These are phyloP conservation scores for Aethes cnicana DNA, from an alignment of 2,888 invertebrate species.

Conservation along the genomic window DNA sequence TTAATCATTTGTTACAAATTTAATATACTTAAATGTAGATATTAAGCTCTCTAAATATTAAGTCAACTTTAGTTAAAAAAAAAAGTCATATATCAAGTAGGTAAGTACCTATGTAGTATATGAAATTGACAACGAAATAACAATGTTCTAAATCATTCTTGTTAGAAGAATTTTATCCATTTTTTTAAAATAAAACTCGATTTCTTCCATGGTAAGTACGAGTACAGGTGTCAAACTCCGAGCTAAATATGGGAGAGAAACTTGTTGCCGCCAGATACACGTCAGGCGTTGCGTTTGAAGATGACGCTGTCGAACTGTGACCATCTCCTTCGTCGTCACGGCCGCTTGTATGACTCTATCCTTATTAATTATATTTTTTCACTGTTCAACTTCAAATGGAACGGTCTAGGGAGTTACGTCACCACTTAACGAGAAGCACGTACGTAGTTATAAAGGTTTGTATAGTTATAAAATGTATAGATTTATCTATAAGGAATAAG, in stretches of 20 bases:
- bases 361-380: conserved; percentile 58
- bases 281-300: conserved; percentile 67
- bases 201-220: neutral
- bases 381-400: conserved; percentile 62
- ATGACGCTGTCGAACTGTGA: conserved; percentile 64
- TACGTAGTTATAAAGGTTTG: conserved; percentile 39
- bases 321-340: conserved; percentile 72
- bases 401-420: conserved; percentile 70
- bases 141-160: too few species aligned
- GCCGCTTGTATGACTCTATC: conserved; percentile 66
- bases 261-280: conserved; percentile 67
- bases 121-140: too few species aligned
- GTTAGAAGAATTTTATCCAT: too few species aligned
- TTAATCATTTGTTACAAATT: too few species aligned
- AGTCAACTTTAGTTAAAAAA: too few species aligned
- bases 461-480: conserved; percentile 27
- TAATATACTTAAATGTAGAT: too few species aligned
- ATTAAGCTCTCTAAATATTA: too few species aligned
- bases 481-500: conserved; percentile 31
- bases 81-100: too few species aligned
- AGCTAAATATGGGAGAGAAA: conserved; percentile 44
- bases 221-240: neutral
- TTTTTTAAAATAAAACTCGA: too few species aligned
- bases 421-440: conserved; percentile 60
- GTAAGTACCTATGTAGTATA: too few species aligned